These are phyloP conservation scores for Clunio marinus DNA, from an alignment of 2,888 invertebrate genomes.

Conservation along the genomic window DNA sequence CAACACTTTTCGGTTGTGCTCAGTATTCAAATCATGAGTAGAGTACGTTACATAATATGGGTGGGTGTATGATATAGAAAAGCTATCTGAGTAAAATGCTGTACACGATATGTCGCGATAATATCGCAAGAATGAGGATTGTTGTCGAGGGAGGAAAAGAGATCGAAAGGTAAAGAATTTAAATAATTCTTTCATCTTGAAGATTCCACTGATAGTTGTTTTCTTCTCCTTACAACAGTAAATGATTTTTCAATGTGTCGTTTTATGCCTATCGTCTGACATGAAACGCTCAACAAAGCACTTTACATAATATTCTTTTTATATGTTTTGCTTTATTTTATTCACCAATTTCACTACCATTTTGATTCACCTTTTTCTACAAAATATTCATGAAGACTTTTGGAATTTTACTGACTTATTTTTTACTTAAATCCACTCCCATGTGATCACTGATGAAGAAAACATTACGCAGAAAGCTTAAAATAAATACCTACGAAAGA, in stretches of 20 bases:
- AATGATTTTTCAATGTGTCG: conserved; percentile 32
- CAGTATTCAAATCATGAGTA: conserved; percentile 30
- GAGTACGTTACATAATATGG: neutral
- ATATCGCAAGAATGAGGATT: too few relatives aligned
- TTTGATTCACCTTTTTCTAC: neutral
- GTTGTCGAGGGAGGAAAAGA: neutral
- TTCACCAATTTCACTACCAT: neutral
- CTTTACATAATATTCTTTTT: conserved; percentile 17
- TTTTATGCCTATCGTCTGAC: neutral
- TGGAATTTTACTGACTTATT: too few relatives aligned
- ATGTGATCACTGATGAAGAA: too few relatives aligned
- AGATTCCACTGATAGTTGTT: conserved; percentile 4
- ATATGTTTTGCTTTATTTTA: neutral
- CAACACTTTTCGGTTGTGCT: conserved; percentile 21
- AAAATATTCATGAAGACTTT: neutral
- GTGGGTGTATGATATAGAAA: neutral
- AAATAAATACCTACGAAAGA: neutral
- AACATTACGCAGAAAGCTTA: too few relatives aligned
- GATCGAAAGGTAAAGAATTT: neutral
- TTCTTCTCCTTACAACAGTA: conserved; percentile 4
- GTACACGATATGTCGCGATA: neutral
- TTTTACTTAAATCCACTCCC: too few relatives aligned
- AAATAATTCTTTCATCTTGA: neutral
- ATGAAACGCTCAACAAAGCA: neutral
- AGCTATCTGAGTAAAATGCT: neutral